A percentile compares a stretch with the other conserved stretches of the same genome.
phyloP scores from a whole-genome alignment of 2,888 invertebrate species.

The Nephrotoma guestfalica region DNA sequence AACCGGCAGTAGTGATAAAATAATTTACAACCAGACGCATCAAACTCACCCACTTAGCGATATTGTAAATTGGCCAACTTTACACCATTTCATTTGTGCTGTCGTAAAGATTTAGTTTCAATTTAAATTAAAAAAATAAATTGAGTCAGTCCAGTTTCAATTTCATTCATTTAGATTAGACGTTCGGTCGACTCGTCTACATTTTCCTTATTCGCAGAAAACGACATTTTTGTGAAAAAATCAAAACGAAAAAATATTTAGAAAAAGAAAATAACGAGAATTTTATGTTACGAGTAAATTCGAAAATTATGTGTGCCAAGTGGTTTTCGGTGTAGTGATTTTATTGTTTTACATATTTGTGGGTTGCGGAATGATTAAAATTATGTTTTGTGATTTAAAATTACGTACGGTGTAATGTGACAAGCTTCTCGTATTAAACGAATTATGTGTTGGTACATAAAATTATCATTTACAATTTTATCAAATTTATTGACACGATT shows the following conservation, averaged over 20 bases:
- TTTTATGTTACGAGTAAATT: not conserved
- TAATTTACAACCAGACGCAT: no score
- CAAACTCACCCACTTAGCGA: no score
- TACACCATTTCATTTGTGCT: not conserved
- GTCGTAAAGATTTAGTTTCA: not conserved
- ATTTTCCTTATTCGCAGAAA: not conserved
- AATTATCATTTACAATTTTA: conserved; percentile 1
- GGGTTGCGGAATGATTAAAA: not conserved
- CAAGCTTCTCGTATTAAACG: not conserved
- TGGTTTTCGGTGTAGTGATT: not conserved
- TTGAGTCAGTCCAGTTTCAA: not conserved
- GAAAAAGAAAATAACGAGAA: not conserved
- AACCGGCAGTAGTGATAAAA: no score
- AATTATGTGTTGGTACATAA: conserved; percentile 5
- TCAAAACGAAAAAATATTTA: not conserved
- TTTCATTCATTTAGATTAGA: not conserved
- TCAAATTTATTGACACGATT: conserved; percentile 1
- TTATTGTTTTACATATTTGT: not conserved
- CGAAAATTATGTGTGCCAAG: not conserved
- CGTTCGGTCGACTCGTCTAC: not conserved
- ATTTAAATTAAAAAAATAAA: not conserved
- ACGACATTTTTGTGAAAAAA: not conserved
- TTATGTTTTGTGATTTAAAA: not conserved
- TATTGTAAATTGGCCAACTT: not conserved
- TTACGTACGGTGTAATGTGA: not conserved